Conservation (phyloP, 1,140 invertebrate species). For the Leptinotarsa texana region DNA sequence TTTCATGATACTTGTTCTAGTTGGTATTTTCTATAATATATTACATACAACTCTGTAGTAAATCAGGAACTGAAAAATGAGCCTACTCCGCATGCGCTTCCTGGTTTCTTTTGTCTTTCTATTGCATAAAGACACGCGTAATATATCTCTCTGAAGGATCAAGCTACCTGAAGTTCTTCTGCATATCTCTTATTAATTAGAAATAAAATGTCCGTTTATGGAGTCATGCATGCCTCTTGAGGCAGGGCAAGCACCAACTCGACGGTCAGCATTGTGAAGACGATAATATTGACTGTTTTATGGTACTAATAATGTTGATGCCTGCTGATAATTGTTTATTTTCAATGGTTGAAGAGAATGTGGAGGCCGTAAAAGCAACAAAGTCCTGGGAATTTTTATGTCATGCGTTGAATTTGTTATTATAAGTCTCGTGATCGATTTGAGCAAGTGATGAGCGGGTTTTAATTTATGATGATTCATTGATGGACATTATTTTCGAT, state of each 20-base stretch:
- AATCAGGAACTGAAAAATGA: slow-evolving; percentile 8
- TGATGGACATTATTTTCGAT: too few species aligned
- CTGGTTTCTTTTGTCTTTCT: slow-evolving; percentile 4
- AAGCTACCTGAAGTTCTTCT: slow-evolving; percentile 18
- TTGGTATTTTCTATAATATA: background rate
- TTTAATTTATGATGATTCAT: too few species aligned
- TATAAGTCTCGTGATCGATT: too few species aligned
- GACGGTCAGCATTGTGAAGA: background rate
- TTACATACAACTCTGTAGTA: background rate
- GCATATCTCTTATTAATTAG: slow-evolving; percentile 19
- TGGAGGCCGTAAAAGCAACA: slow-evolving; percentile 5
- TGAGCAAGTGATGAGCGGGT: too few species aligned
- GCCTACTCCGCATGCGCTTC: slow-evolving; percentile 5
- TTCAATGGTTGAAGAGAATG: background rate
- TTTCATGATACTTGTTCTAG: background rate
- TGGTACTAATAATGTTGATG: slow-evolving; percentile 4
- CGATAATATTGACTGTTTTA: slow-evolving; percentile 21
- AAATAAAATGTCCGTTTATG: slow-evolving; percentile 21
- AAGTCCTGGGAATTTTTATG: background rate
- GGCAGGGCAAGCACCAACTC: background rate
- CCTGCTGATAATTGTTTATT: slow-evolving; percentile 15
- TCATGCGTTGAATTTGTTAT: background rate
- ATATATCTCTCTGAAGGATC: slow-evolving; percentile 12
- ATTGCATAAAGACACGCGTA: slow-evolving; percentile 12
- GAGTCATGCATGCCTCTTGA: background rate